Conservation (phyloP, 2,888 invertebrate species). For the Pterostichus madidus region DNA sequence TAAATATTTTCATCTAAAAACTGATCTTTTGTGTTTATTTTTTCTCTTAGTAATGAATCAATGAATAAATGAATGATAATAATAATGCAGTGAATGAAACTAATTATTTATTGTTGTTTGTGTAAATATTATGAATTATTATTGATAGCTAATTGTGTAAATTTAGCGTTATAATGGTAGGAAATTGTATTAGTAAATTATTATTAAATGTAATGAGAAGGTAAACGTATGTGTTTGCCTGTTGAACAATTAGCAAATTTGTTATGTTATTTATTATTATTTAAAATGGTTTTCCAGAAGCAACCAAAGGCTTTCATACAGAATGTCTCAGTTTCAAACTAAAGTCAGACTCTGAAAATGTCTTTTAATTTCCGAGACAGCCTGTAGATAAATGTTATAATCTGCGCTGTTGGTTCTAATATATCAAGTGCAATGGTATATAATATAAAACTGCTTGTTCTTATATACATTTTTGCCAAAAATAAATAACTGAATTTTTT, state of each 20-base stretch:
- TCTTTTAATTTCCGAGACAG: neutral
- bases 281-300: slow-evolving; percentile 6
- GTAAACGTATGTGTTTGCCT: neutral
- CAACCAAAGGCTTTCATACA: neutral
- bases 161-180: slow-evolving; percentile 37
- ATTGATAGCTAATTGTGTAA: slow-evolving; percentile 54
- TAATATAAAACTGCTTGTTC: slow-evolving; percentile 25
- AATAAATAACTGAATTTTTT: slow-evolving; percentile 13
- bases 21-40: neutral
- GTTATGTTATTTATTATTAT: slow-evolving; percentile 51
- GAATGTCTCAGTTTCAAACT: too few relatives aligned
- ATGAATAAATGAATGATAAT: neutral
- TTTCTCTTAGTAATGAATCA: neutral
- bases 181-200: slow-evolving; percentile 59
- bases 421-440: slow-evolving; percentile 51
- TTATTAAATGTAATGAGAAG: slow-evolving; percentile 48
- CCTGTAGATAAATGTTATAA: neutral
- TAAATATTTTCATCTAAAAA: slow-evolving; percentile 8
- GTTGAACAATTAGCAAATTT: slow-evolving; percentile 50
- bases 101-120: slow-evolving; percentile 60
- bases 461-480: too few relatives aligned
- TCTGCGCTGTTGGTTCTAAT: neutral
- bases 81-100: slow-evolving; percentile 14
- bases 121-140: slow-evolving; percentile 49
- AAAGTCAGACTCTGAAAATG: too few relatives aligned